Conservation (phyloP, 1,140 invertebrate genomes). For the Eulimnadia texana region DNA sequence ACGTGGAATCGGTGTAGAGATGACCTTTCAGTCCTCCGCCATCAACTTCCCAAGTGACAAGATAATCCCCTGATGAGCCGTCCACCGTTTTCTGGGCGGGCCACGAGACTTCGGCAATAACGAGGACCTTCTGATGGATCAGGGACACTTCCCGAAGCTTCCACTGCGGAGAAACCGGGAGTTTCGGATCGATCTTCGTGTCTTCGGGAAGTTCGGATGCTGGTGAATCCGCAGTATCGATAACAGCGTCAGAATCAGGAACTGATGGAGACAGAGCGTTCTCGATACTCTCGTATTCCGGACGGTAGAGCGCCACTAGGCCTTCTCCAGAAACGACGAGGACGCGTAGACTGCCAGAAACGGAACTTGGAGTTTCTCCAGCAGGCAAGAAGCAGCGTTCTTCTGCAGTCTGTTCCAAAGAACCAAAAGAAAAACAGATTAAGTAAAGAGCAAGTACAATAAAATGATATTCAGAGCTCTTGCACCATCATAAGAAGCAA, state of each 20-base stretch:
- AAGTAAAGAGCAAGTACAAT: no score
- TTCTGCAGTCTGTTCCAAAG: conserved; percentile 18
- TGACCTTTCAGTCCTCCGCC: conserved; percentile 67
- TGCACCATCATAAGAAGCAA: no score
- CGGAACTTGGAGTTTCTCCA: conserved; percentile 28
- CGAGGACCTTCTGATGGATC: conserved; percentile 48
- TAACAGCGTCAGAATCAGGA: not conserved
- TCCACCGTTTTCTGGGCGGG: conserved; percentile 10
- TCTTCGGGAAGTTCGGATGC: not conserved
- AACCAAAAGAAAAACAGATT: not conserved
- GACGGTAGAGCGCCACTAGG: conserved; percentile 48
- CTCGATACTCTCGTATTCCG: conserved; percentile 21
- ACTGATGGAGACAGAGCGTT: not conserved
- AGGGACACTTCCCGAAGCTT: conserved; percentile 45
- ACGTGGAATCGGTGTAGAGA: conserved; percentile 60
- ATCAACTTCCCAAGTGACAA: conserved; percentile 68
- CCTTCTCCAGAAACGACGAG: conserved; percentile 47
- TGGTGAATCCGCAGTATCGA: not conserved
- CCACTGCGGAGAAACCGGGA: conserved; percentile 29
- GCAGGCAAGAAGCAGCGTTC: conserved; percentile 16
- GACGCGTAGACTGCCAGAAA: conserved; percentile 42
- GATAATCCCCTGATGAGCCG: conserved; percentile 36
- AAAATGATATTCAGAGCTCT: no score
- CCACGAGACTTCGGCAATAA: conserved; percentile 60
- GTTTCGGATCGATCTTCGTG: not conserved